Base-by-base conservation (phyloP, 2,888 invertebrate genomes). In the Rotaria sp. region DNA sequence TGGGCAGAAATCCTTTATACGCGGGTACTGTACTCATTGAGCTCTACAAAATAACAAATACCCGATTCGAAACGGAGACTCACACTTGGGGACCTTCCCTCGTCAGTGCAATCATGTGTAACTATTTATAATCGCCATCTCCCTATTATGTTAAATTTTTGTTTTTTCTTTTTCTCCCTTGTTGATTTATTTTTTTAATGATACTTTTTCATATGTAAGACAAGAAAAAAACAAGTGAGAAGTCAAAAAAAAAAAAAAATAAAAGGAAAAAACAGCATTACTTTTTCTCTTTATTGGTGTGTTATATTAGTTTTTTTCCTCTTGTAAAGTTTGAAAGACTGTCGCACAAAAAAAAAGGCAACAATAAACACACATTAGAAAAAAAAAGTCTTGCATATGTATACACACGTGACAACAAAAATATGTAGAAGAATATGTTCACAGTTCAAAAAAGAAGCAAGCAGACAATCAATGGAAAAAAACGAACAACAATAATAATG, bases 261-360 rank as follows among this genome's bases (percentile, higher is more conserved):
- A 67, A 67, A 67, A 35, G 67, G 18, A 59, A 59, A 59, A 67
- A 67, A 67, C 2, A 50, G 35, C 67, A 18, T 67, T 38, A 30
- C 30, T 30, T 67, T 55, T 67, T 18, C 30, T 67, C 21, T 35
- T 67, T 35, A 35, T 35, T 67, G 8, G 21, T 67, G 38, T 67
- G 35, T 18, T 67, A 35, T 67, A 35, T 35, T 67, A 15, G 30
- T 35, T 67, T 67, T 59, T 67, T 67, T 67, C 67, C 67, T 67
- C 67, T 67, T 67, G 30, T 67, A 67, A 67, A 67, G 67, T 38
- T 67, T 67, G 67, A 67, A 67, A 67, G 35, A 67, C 67, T 67
- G 67, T 35, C 67, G 67, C 67, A 35, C 67, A 67, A 59, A 67
- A 67, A 21, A 67, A 38, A 67, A 35, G 35, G 67, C 67, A 67